phyloP scores from a whole-genome alignment of 1,140 invertebrate species.

The Colletes latitarsis region DNA sequence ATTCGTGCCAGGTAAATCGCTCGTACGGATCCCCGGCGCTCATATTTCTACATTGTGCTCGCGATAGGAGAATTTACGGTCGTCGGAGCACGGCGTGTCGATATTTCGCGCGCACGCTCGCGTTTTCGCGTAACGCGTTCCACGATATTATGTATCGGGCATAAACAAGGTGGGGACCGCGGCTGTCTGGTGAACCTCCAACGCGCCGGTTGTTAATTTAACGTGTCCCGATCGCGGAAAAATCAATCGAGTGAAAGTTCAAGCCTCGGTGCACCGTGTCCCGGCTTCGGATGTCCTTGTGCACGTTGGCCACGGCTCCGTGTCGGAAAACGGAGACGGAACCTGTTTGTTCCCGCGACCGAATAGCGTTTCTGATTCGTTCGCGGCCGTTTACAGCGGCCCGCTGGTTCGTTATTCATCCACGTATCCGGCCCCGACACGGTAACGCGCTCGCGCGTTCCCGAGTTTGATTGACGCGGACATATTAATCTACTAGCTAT shows the following conservation, averaged over 20 bases:
- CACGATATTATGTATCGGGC: slow-evolving; percentile 22
- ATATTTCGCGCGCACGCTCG: slow-evolving; percentile 10
- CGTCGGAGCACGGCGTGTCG: slow-evolving; percentile 8
- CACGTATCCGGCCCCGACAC: not conserved
- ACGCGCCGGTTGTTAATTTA: slow-evolving; percentile 31
- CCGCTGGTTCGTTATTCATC: slow-evolving; percentile 48
- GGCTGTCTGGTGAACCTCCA: not conserved
- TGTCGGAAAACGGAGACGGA: slow-evolving; percentile 40
- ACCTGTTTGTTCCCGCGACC: slow-evolving; percentile 34
- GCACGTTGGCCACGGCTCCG: slow-evolving; percentile 7
- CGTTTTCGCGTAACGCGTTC: slow-evolving; percentile 4
- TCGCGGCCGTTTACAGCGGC: slow-evolving; percentile 9
- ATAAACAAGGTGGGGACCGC: slow-evolving; percentile 14
- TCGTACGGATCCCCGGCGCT: not conserved
- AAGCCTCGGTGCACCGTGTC: not conserved
- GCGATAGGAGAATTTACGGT: slow-evolving; percentile 26
- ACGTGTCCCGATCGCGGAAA: slow-evolving; percentile 12
- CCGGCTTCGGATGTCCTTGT: slow-evolving; percentile 42
- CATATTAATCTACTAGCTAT: slow-evolving; percentile 33
- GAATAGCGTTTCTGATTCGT: slow-evolving; percentile 14
- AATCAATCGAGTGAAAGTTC: slow-evolving; percentile 41
- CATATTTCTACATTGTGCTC: slow-evolving; percentile 16
- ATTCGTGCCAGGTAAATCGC: slow-evolving; percentile 12
- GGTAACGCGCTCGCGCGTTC: not conserved
- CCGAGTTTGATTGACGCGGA: slow-evolving; percentile 7